phyloP scores from a whole-genome alignment of 2,113 vertebrate species.

The Butorides virescens region DNA sequence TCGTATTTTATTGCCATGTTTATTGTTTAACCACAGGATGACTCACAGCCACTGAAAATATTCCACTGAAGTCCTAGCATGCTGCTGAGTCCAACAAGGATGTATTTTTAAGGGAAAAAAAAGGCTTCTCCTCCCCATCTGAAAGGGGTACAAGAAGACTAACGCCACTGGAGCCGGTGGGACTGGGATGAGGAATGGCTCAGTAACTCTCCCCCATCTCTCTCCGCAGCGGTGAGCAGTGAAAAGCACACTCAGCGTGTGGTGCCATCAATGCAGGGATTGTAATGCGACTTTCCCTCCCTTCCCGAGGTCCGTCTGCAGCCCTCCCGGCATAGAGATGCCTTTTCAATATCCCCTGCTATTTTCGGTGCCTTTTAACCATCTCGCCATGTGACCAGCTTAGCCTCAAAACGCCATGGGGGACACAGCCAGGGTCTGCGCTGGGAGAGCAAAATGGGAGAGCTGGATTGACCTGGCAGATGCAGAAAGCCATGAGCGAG shows the following conservation, averaged over 20 bases:
- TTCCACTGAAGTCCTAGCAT: background rate
- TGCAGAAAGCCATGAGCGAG: accelerated
- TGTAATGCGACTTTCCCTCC: background rate
- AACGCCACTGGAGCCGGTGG: accelerated
- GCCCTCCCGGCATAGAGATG: background rate
- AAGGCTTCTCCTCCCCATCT: background rate
- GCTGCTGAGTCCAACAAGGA: background rate
- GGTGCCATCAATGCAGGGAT: background rate
- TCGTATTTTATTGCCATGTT: background rate
- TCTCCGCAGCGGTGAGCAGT: background rate
- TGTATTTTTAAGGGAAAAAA: background rate
- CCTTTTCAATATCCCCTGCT: slow-evolving; percentile 16
- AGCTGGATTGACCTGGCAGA: background rate
- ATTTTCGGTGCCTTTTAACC: background rate
- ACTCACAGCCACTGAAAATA: background rate
- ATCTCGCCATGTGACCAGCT: background rate
- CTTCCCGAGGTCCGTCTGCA: background rate
- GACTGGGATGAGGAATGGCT: background rate
- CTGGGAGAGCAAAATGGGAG: background rate
- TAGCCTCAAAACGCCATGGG: background rate
- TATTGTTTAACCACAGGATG: background rate
- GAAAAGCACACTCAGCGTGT: background rate
- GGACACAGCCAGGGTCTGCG: background rate
- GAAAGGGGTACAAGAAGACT: background rate
- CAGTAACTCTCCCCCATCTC: background rate